Conservation (phyloP, 2,888 invertebrate species). For the Psylliodes chrysocephalus region DNA sequence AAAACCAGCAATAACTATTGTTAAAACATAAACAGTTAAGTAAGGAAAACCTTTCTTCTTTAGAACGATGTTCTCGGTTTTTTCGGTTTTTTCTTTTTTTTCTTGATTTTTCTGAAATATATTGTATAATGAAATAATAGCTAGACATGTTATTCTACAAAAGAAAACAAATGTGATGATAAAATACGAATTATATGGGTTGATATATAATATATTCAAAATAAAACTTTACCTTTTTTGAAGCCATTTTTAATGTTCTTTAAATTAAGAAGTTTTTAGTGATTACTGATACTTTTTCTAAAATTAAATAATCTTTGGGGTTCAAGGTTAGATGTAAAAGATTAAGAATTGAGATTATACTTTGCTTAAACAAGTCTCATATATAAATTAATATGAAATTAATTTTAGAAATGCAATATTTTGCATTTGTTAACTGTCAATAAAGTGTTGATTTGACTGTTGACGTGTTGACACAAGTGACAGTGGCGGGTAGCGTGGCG, state of each 20-base stretch:
- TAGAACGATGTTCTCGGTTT: too few relatives aligned
- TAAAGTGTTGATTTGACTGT: too few relatives aligned
- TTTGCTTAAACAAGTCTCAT: too few relatives aligned
- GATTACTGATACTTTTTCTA: not conserved
- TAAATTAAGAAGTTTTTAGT: not conserved
- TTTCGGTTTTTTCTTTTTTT: slow-evolving; percentile 63
- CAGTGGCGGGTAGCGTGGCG: too few relatives aligned
- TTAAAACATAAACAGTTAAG: slow-evolving; percentile 72
- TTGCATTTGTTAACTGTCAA: too few relatives aligned
- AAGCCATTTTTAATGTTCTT: slow-evolving; percentile 20
- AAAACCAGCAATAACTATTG: slow-evolving; percentile 70
- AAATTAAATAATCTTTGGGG: slow-evolving; percentile 5
- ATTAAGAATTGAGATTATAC: too few relatives aligned
- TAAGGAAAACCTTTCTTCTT: slow-evolving; percentile 69
- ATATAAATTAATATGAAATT: too few relatives aligned
- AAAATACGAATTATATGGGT: not conserved
- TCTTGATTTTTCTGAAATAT: slow-evolving; percentile 62
- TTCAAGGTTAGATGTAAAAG: slow-evolving; percentile 3
- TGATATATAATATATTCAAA: not conserved
- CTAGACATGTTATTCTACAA: not conserved
- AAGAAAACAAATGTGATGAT: not conserved
- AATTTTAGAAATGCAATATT: too few relatives aligned
- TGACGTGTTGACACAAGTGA: too few relatives aligned
- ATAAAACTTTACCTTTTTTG: slow-evolving; percentile 33
- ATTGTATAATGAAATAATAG: too few relatives aligned